These are phyloP conservation scores for Dryococelus australis DNA, from an alignment of 2,888 invertebrate genomes.

Conservation along the genomic window DNA sequence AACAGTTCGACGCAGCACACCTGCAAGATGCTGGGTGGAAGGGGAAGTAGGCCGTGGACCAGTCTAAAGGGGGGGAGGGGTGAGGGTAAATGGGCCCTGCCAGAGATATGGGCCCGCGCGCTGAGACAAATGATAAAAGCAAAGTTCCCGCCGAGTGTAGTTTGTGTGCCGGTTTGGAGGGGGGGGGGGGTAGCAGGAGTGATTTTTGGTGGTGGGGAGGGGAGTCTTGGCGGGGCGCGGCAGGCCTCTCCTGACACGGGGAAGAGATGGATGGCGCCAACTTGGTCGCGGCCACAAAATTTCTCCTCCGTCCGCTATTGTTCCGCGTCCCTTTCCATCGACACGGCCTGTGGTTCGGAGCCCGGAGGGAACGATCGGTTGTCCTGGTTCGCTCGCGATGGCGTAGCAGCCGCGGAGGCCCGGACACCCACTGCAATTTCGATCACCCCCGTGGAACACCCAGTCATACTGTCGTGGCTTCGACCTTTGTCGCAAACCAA, in stretches of 20 bases:
- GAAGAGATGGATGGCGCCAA: background rate
- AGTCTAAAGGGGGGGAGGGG: too few relatives aligned
- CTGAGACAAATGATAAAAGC: slow-evolving; percentile 6
- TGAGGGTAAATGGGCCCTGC: background rate
- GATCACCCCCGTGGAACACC: too few relatives aligned
- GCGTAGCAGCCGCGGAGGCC: too few relatives aligned
- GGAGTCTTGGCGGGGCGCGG: background rate
- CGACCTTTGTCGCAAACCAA: too few relatives aligned
- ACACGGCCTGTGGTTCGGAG: too few relatives aligned
- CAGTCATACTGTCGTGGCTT: too few relatives aligned
- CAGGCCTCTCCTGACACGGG: background rate
- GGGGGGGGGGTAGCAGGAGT: background rate
- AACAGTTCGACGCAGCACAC: background rate
- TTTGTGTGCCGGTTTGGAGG: background rate
- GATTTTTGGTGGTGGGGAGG: too few relatives aligned
- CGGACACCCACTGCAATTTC: too few relatives aligned
- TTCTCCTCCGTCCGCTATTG: background rate
- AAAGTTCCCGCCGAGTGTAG: background rate
- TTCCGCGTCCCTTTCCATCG: background rate
- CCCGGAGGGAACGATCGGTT: too few relatives aligned
- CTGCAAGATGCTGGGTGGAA: background rate
- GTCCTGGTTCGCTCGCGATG: too few relatives aligned
- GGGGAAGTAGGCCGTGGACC: too few relatives aligned
- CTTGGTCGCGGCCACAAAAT: background rate
- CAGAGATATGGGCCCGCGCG: slow-evolving; percentile 16